Evolutionary conservation across 2,113 vertebrate species (phyloP), one percentile per base, ranked within the genome.

Genomic region (Sorex fumeus): DNA sequence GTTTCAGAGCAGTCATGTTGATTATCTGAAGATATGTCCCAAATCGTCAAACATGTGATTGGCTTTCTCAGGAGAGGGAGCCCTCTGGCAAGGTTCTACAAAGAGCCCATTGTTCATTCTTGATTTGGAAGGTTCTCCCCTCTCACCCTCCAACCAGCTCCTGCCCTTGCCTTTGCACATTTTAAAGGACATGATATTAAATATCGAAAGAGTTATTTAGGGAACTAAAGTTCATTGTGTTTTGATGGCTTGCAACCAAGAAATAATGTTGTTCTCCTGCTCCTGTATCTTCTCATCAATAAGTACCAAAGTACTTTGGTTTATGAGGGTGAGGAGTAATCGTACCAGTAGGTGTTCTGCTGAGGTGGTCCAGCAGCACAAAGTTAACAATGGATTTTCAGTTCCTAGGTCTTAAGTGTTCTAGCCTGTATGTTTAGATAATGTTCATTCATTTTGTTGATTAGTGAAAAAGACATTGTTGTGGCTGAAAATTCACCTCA

Each of bases 201-300:
- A 93, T 92, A 94, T 89, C 87, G 77, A 87, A 92, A 81, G 76
- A 94, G 77, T 92, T 71, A 87, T 45, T 93, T 66, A 87, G 28
- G 76, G 23, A 92, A 66, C 77, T 78, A 66, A 96, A 93, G 80
- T 94, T 90, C 91, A 86, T 45, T 45, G 88, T 45, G 60, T 79
- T 76, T 79, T 86, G 78, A 76, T 76, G 80, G 88, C 91, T 93
- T 69, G 45, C 32, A 92, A 90, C 81, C 93, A 88, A 69, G 91
- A 77, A 91, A 95, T 74, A 84, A 81, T 43, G n/a, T 53, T 88
- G 62, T 19, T 86, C 72, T 57, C 79, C 47, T 87, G 80, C 72
- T 57, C 79, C 47, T 87, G 80, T 84, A 69, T 77, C 72, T 87
- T 69, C 53, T 36, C 89, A 87, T 89, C 84, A 70, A n/a, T 19